Conservation (phyloP, 2,797 vertebrate genomes). For the Antennarius maculatus region DNA sequence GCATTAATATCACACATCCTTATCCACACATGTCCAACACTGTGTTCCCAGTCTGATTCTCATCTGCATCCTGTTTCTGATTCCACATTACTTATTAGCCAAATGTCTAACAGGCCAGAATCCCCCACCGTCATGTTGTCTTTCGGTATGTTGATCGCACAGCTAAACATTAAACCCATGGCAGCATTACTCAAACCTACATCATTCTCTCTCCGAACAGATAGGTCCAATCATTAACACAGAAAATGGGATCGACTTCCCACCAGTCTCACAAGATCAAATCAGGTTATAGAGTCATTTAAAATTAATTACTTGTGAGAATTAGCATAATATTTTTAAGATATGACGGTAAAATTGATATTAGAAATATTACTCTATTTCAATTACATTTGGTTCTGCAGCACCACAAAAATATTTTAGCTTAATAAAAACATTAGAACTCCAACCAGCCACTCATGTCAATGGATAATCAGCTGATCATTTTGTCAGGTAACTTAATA, state of each 20-base stretch:
- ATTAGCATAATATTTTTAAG: too few relatives aligned
- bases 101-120: conserved; percentile 41
- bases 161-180: conserved; percentile 75
- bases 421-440: too few relatives aligned
- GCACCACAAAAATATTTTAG: too few relatives aligned
- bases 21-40: background rate
- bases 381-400: too few relatives aligned
- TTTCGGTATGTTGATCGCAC: conserved; percentile 49
- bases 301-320: background rate
- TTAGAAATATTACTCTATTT: too few relatives aligned
- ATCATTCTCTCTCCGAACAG: conserved; percentile 12
- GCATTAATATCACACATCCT: background rate
- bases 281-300: background rate
- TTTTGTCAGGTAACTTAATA: background rate
- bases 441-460: background rate
- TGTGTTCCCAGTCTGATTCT: background rate
- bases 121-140: conserved; percentile 23
- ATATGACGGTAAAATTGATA: too few relatives aligned
- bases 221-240: conserved; percentile 47
- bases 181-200: conserved; percentile 46
- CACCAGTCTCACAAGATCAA: background rate
- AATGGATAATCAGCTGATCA: background rate
- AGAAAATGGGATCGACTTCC: background rate
- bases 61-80: conserved; percentile 4
- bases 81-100: conserved; percentile 67